These are phyloP conservation scores for Pseudachorutes palmiensis DNA, from an alignment of 1,140 invertebrate species.

Conservation along the genomic window DNA sequence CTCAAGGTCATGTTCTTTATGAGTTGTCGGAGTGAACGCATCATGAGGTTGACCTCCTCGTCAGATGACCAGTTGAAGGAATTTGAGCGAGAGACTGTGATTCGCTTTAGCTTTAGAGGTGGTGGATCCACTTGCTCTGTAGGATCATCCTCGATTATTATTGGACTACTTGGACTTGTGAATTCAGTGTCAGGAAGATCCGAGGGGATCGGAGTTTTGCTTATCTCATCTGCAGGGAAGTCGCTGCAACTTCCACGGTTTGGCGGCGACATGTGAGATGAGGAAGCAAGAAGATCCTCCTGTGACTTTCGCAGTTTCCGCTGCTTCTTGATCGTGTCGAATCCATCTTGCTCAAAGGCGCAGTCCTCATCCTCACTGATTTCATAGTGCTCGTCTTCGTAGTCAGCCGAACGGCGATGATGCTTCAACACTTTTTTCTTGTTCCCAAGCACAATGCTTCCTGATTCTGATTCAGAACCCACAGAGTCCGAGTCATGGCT, in stretches of 20 bases:
- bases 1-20: constrained; percentile 69
- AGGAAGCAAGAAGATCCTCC: constrained; percentile 18
- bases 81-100: constrained; percentile 10
- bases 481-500: constrained; percentile 28
- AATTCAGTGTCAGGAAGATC: no score
- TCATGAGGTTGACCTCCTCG: constrained; percentile 87
- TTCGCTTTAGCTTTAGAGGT: neutral
- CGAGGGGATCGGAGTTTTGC: no score
- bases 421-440: constrained; percentile 37
- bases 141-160: no score
- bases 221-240: no score
- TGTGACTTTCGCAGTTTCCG: constrained; percentile 22
- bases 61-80: constrained; percentile 66
- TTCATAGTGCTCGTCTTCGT: constrained; percentile 28
- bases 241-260: neutral
- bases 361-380: constrained; percentile 33
- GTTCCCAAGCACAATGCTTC: constrained; percentile 28
- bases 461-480: constrained; percentile 32
- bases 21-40: constrained; percentile 85
- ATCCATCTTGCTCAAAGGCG: constrained; percentile 34
- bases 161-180: no score
- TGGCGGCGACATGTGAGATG: neutral
- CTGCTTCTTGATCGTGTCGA: constrained; percentile 37
- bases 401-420: constrained; percentile 33
- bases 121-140: no score